Evolutionary conservation across 2,797 vertebrate species (phyloP), one percentile per base, ranked within the genome.

Genomic region (Natrix natrix): DNA sequence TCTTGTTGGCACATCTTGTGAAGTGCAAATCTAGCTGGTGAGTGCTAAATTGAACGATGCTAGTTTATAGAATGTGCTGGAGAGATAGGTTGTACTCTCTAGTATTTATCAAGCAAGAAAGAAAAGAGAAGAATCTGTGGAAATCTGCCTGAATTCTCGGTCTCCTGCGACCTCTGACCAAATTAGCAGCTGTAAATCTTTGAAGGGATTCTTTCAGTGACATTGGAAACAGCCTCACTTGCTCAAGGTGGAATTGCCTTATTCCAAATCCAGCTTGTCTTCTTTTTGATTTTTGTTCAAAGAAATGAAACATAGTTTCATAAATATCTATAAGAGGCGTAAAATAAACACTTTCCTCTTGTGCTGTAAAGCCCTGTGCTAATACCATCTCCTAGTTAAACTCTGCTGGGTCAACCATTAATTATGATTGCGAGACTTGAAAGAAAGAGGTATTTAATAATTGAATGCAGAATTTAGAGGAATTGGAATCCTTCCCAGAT

Each of bases 271-370:
- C 1, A 2, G 93, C 52, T 95, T 92, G 48, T 56, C 92, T 93
- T 89, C 91, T 95, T 92, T 91, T 17, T 94, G 95, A 95, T 91
- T 92, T 63, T 94, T 94, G 78, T 48, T 94, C 11, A 28, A 90
- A 93, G 92, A 94, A 95, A 97, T 92, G 92, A 95, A 96, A 95
- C 87, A 94, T 95, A 95, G 95, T 96, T 96, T 96, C 93, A 95
- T 95, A 96, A 97, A 96, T 94, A 94, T 93, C 93, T 91, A 54
- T 97, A 97, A 97, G 97, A 95, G 95, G 96, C 96, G 97, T 97
- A 97, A 96, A 96, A 96, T 96, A 97, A 97, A 95, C 96, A 93
- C 95, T 94, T 95, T 96, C 94, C 95, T 96, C 94, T 94, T 94
- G 94, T 95, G 94, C 93, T 91, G 93, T 92, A 96, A 93, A 91